phyloP scores from a whole-genome alignment of 2,113 vertebrate species.

The Casuarius casuarius region DNA sequence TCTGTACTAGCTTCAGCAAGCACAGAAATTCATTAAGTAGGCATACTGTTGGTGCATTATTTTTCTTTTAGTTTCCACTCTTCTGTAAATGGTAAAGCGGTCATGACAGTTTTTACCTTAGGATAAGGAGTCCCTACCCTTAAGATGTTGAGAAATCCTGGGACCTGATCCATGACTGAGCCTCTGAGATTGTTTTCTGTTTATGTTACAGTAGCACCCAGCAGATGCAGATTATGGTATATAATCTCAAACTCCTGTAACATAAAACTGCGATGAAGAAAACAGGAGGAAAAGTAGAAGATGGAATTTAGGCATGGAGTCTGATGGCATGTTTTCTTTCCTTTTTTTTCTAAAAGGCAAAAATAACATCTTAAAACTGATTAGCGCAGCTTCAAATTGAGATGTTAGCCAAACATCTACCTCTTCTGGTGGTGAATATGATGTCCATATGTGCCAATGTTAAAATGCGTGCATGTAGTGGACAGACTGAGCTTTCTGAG shows the following conservation, averaged over 20 bases:
- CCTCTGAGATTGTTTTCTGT: background rate
- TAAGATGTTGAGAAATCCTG: background rate
- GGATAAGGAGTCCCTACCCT: background rate
- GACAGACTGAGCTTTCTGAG: background rate
- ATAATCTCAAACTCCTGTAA: background rate
- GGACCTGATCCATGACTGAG: background rate
- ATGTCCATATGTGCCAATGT: background rate
- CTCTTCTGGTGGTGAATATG: background rate
- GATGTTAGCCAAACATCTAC: background rate
- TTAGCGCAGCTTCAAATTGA: background rate
- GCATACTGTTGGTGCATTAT: rapidly evolving
- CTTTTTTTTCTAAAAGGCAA: background rate
- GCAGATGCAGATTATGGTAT: background rate
- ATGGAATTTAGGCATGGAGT: background rate
- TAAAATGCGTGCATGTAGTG: background rate
- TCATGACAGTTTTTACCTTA: background rate
- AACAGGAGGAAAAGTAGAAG: background rate
- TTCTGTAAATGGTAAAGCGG: background rate
- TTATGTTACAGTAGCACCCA: background rate
- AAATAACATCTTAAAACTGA: background rate
- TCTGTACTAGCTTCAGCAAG: background rate
- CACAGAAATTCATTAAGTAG: background rate
- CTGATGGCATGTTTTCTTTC: background rate
- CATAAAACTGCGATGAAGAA: background rate
- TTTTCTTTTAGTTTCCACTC: background rate